Evolutionary conservation across 2,797 vertebrate genomes (phyloP), one percentile per base, ranked within the genome.

Genomic region (Galago senegalensis): DNA sequence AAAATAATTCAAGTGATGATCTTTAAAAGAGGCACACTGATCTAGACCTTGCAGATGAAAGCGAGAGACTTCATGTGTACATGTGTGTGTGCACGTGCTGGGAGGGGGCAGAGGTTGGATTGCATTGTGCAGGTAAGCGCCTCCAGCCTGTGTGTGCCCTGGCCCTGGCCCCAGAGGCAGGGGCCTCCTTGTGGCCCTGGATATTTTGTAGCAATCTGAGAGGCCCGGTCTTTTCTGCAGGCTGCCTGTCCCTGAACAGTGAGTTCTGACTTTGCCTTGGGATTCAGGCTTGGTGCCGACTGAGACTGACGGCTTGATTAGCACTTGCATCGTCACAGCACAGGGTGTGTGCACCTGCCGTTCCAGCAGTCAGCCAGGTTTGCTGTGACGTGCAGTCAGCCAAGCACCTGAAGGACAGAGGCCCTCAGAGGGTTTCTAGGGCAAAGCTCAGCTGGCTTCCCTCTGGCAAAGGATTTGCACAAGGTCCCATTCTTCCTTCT

Each of bases 71-170:
- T 23, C 9, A 0, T 1, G 25, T 46, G 31, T 8, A 9, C 2
- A 0, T 0, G 10, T 65, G 25, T 40, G 31, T 0, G 3, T 2
- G 0, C 4, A 21, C 0, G 5, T 17, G 75, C 17, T 37, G 58
- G 29, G 3, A 9, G 31, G 17, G 70, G n/a, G 16, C 13, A 25
- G 49, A 40, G 27, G 25, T 5, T 2, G 72, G 37, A 31, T 23
- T 27, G 70, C 3, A 2, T 18, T 25, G 6, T 18, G 3, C 6
- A 17, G 75, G n/a, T 16, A 21, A 34, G 56, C 1, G 4, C 34
- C 75, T 89, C 53, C 2, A 16, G 18, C 58, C 79, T 76, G 85
- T 43, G 27, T 77, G 27, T 77, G 83, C 7, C 31, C 81, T 46
- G 69, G 69, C 3, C 72, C 34, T 27, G 40, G 77, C 29, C 70